phyloP scores from a whole-genome alignment of 2,113 vertebrate genomes.

The Axis porcinus region DNA sequence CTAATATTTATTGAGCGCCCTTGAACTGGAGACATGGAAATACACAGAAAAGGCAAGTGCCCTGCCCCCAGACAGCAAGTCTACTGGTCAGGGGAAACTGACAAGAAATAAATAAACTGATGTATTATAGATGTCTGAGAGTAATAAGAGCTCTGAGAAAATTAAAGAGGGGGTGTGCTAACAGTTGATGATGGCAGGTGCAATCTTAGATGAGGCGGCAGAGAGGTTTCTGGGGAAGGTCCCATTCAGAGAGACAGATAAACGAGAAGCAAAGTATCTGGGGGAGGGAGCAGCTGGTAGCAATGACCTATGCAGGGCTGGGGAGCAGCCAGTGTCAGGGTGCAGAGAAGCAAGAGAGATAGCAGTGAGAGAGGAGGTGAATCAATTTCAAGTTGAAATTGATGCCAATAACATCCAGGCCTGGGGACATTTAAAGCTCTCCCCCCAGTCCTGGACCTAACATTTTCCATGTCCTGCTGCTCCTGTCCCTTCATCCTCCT shows the following conservation, averaged over 20 bases:
- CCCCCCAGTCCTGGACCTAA: not conserved
- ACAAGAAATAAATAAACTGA: not conserved
- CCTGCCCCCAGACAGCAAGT: not conserved
- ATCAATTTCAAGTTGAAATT: not conserved
- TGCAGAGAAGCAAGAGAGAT: fast-evolving
- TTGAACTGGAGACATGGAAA: not conserved
- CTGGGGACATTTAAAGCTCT: not conserved
- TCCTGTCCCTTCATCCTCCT: not conserved
- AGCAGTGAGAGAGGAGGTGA: not conserved
- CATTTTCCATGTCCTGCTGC: not conserved
- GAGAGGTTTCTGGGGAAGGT: not conserved
- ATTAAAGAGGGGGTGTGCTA: fast-evolving
- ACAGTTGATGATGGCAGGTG: not conserved
- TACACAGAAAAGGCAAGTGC: not conserved
- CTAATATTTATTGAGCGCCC: not conserved
- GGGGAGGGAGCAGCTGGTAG: not conserved
- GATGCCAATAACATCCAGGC: not conserved
- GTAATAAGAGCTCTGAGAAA: not conserved
- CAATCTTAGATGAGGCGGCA: not conserved
- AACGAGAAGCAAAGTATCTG: fast-evolving
- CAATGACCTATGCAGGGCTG: no score
- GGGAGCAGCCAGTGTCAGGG: not conserved
- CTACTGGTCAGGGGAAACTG: not conserved
- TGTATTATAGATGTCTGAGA: not conserved
- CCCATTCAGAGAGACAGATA: not conserved